A percentile compares a stretch with the other conserved stretches of the same genome.
Conservation (phyloP, 2,888 invertebrate genomes). For the Thumatha senex region DNA sequence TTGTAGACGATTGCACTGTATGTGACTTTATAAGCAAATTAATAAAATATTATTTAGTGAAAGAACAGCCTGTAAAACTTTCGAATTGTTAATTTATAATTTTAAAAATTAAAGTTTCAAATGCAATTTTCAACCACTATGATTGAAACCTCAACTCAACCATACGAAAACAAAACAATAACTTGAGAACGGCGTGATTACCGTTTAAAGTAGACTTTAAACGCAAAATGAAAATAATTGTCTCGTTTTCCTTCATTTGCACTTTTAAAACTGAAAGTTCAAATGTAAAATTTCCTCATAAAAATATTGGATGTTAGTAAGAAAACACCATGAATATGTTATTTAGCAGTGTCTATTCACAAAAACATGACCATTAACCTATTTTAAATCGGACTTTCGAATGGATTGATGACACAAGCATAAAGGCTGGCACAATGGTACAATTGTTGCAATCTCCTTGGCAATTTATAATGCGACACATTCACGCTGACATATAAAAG, state of each 20-base stretch:
- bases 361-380: conserved; percentile 70
- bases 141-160: no score
- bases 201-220: no score
- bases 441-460: conserved; percentile 52
- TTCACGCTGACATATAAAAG: conserved; percentile 47
- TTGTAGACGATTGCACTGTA: no score
- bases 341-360: conserved; percentile 57
- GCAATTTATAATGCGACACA: conserved; percentile 54
- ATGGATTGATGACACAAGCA: conserved; percentile 66
- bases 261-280: conserved; percentile 34
- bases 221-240: no score
- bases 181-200: no score
- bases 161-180: no score
- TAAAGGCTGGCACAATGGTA: conserved; percentile 63
- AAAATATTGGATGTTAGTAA: conserved; percentile 34
- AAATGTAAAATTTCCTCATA: conserved; percentile 22
- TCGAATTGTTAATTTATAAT: no score
- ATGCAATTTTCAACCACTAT: no score
- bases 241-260: neutral
- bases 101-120: no score
- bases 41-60: no score
- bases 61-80: no score
- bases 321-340: conserved; percentile 52
- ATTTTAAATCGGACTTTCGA: conserved; percentile 74
- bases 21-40: no score